These are phyloP conservation scores for Helarctos malayanus DNA, from an alignment of 2,797 vertebrate genomes.

Conservation along the genomic window DNA sequence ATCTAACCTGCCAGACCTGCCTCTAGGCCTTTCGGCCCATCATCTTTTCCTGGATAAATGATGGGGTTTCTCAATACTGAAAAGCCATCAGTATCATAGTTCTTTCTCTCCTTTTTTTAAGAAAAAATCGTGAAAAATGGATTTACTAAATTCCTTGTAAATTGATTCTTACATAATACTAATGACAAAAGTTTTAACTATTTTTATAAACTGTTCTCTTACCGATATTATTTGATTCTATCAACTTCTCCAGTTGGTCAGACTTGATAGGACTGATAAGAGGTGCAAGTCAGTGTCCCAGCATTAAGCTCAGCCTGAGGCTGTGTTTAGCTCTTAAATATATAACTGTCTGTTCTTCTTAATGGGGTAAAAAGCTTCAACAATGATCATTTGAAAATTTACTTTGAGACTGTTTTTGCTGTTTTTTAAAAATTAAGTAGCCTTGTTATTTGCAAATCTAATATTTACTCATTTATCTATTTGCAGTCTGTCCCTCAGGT, in stretches of 20 bases:
- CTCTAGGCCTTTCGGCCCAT: neutral
- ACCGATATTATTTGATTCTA: neutral
- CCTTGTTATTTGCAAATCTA: neutral
- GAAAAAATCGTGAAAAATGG: constrained; percentile 52
- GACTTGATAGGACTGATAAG: neutral
- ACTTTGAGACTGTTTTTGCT: neutral
- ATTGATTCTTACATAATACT: constrained; percentile 11
- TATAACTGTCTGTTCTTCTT: neutral
- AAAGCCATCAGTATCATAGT: neutral
- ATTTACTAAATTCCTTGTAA: constrained; percentile 16
- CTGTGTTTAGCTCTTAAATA: neutral
- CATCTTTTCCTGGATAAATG: neutral
- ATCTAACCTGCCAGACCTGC: neutral
- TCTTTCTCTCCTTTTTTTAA: constrained; percentile 22
- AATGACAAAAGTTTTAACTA: constrained; percentile 14
- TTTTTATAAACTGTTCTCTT: neutral
- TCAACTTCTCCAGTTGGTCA: neutral
- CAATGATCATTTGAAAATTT: constrained; percentile 2
- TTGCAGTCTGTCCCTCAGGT: neutral
- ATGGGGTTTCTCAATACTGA: neutral
- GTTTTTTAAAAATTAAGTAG: constrained; percentile 23
- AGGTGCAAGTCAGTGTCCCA: neutral
- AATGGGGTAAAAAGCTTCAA: neutral
- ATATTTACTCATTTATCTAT: constrained; percentile 37
- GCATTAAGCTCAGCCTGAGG: neutral